phyloP scores from a whole-genome alignment of 2,797 vertebrate species.

The Acanthornis magna region DNA sequence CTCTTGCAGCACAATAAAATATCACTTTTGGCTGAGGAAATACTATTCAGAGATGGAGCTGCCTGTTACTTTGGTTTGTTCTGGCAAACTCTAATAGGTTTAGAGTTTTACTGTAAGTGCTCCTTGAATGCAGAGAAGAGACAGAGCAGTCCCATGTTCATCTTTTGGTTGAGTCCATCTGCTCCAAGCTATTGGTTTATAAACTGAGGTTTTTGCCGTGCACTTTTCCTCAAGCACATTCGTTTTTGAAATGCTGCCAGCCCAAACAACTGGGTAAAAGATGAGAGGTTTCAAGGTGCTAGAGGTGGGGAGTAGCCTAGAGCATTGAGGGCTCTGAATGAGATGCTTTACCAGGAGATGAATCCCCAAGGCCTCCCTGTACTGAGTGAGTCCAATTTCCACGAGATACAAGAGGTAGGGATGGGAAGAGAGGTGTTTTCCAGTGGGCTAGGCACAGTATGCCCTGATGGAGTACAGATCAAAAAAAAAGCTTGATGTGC shows the following conservation, averaged over 20 bases:
- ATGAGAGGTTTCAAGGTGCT: background rate
- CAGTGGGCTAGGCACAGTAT: background rate
- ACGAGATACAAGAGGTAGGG: background rate
- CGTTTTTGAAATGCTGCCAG: background rate
- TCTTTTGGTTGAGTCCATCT: background rate
- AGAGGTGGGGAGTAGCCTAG: background rate
- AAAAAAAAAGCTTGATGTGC: background rate
- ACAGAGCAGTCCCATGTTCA: background rate
- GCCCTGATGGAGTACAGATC: background rate
- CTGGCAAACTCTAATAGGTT: background rate
- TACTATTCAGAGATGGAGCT: background rate
- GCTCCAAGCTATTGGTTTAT: background rate
- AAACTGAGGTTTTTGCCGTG: background rate
- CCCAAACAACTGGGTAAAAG: constrained; percentile 38
- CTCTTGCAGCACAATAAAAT: background rate
- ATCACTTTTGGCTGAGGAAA: background rate
- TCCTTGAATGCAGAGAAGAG: background rate
- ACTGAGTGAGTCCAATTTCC: background rate
- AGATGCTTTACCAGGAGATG: constrained; percentile 4
- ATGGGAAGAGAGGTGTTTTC: background rate
- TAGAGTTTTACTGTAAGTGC: background rate
- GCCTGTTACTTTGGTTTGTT: background rate
- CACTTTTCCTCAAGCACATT: background rate
- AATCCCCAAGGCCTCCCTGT: background rate
- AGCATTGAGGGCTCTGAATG: background rate